Conservation (phyloP, 2,888 invertebrate genomes). For the Magallana nippona region DNA sequence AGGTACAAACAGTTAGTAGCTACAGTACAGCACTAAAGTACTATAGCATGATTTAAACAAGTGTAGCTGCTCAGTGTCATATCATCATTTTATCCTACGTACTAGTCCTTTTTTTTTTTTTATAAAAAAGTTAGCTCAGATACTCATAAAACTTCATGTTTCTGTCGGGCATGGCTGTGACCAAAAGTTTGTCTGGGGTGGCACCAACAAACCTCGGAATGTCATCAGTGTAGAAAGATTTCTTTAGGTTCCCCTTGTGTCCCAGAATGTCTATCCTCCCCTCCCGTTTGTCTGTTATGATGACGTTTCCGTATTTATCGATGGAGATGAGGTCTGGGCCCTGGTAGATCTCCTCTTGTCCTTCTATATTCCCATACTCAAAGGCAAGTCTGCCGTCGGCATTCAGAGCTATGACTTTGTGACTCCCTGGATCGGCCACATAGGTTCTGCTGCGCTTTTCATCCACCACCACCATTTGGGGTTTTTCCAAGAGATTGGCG, state of each 20-base stretch:
- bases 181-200: constrained; percentile 67
- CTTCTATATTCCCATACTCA: constrained; percentile 70
- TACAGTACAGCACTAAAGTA: no score
- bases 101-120: background rate
- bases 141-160: constrained; percentile 70
- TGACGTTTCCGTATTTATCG: constrained; percentile 65
- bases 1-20: no score
- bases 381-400: constrained; percentile 67
- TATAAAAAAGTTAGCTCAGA: constrained; percentile 24
- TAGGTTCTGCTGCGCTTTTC: constrained; percentile 63
- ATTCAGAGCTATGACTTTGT: constrained; percentile 68
- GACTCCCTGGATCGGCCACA: constrained; percentile 69
- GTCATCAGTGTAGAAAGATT: constrained; percentile 67
- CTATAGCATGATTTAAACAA: no score
- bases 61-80: no score
- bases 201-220: constrained; percentile 68
- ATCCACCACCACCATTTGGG: constrained; percentile 66
- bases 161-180: constrained; percentile 68
- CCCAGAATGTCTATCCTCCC: constrained; percentile 69
- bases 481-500: constrained; percentile 67
- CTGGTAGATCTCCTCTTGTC: constrained; percentile 66
- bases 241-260: constrained; percentile 67
- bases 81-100: background rate
- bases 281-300: constrained; percentile 71
- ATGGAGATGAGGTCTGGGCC: constrained; percentile 71